Percentiles rank a stretch among this genome's conserved stretches.
These are phyloP conservation scores for Spinibarbus caldwelli DNA, from an alignment of 2,797 vertebrate genomes.

Conservation along the genomic window DNA sequence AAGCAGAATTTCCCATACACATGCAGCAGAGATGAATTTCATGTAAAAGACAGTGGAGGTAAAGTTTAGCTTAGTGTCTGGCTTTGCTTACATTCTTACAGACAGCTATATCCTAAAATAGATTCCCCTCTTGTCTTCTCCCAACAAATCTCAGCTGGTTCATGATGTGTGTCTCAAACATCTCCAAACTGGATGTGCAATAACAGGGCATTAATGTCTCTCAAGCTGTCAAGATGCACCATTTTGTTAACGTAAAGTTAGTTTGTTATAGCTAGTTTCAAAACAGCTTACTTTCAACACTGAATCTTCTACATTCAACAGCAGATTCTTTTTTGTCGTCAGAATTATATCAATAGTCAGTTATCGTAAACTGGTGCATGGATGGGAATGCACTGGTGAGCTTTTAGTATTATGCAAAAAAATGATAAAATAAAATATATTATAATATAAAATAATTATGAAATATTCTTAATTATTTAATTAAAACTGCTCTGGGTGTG, in stretches of 20 bases:
- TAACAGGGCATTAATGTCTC: constrained; percentile 33
- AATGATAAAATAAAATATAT: not conserved
- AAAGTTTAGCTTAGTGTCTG: constrained; percentile 73
- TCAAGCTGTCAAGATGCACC: constrained; percentile 16
- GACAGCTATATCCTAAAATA: constrained; percentile 78
- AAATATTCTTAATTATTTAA: not conserved
- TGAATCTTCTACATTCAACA: not conserved
- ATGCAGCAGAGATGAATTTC: constrained; percentile 68
- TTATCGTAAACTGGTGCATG: not conserved
- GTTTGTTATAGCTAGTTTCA: constrained; percentile 19
- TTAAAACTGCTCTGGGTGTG: not conserved
- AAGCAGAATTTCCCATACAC: constrained; percentile 69
- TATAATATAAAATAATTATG: not conserved
- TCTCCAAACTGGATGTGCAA: constrained; percentile 23
- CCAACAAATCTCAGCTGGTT: constrained; percentile 40
- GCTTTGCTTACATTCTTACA: constrained; percentile 75
- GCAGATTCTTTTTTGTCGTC: not conserved
- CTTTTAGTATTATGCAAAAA: not conserved
- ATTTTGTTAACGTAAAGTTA: constrained; percentile 22
- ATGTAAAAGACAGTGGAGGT: constrained; percentile 75
- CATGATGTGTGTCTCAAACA: constrained; percentile 28
- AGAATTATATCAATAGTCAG: not conserved
- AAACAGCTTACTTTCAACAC: constrained; percentile 22
- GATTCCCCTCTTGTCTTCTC: constrained; percentile 65
- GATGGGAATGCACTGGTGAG: not conserved